Conservation (phyloP, 2,888 invertebrate genomes). For the Torymus aiolomorphi region DNA sequence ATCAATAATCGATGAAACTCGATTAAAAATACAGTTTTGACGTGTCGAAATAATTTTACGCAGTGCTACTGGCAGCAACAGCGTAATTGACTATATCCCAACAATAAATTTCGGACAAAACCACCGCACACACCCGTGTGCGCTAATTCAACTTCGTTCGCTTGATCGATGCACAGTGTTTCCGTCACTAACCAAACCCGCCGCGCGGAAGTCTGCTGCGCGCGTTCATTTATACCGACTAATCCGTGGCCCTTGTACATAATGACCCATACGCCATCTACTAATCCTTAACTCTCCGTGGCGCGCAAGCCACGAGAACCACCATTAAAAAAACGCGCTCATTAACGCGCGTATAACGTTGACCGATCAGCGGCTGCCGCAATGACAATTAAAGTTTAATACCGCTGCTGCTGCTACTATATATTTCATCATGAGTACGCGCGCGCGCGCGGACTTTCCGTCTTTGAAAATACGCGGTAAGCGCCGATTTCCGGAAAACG, state of each 20-base stretch:
- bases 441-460: neutral
- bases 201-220: neutral
- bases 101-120: too few species aligned
- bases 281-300: constrained; percentile 21
- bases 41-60: too few species aligned
- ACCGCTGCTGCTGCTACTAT: too few species aligned
- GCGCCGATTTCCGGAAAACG: constrained; percentile 33
- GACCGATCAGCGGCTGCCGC: neutral
- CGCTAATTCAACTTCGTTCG: too few species aligned
- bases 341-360: constrained; percentile 6
- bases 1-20: too few species aligned
- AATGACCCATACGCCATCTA: constrained; percentile 8
- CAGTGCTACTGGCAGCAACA: too few species aligned
- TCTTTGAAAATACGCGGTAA: constrained; percentile 33
- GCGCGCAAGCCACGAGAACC: neutral
- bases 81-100: too few species aligned
- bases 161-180: neutral
- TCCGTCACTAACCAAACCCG: neutral
- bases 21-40: too few species aligned
- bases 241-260: constrained; percentile 2
- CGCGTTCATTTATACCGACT: neutral
- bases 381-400: constrained; percentile 29
- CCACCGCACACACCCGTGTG: too few species aligned
- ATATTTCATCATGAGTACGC: too few species aligned
- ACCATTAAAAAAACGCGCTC: constrained; percentile 27